Evolutionary conservation across 2,888 invertebrate genomes (phyloP).

Genomic region (Agelastica alni): DNA sequence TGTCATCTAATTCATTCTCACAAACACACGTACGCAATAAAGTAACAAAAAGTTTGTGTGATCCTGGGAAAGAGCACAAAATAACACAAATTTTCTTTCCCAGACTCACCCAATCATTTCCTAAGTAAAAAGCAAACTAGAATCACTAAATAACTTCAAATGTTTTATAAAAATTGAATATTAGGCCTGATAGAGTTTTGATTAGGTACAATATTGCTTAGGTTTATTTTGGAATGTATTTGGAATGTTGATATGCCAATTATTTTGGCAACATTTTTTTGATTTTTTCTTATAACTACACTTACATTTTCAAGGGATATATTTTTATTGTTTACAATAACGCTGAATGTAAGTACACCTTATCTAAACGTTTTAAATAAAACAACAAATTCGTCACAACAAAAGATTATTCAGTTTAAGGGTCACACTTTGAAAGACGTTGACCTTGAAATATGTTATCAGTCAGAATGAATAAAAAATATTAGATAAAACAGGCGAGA

Average conservation of each 20-base stretch:
- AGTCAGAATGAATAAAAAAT: too few relatives aligned
- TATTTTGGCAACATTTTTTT: conserved; percentile 3
- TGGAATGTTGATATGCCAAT: conserved; percentile 44
- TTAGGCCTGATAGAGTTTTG: conserved; percentile 46
- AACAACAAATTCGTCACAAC: too few relatives aligned
- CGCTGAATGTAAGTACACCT: too few relatives aligned
- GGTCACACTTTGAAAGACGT: too few relatives aligned
- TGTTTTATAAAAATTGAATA: conserved; percentile 44
- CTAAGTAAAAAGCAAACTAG: conserved; percentile 36
- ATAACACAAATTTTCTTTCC: conserved; percentile 32
- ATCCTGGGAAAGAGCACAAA: conserved; percentile 38
- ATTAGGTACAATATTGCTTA: conserved; percentile 48
- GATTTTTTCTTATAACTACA: conserved; percentile 1
- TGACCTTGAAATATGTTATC: too few relatives aligned
- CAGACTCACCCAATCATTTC: conserved; percentile 26
- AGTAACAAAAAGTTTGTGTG: conserved; percentile 32
- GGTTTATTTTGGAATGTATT: conserved; percentile 48
- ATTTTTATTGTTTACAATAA: neutral
- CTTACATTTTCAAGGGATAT: neutral
- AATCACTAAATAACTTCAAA: conserved; percentile 35
- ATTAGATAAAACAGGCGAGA: too few relatives aligned
- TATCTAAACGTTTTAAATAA: too few relatives aligned
- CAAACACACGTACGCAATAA: neutral
- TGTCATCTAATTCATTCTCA: neutral
- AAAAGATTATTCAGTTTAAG: too few relatives aligned